Evolutionary conservation across 2,113 vertebrate species (phyloP).

Genomic region (Hemiscyllium ocellatum): DNA sequence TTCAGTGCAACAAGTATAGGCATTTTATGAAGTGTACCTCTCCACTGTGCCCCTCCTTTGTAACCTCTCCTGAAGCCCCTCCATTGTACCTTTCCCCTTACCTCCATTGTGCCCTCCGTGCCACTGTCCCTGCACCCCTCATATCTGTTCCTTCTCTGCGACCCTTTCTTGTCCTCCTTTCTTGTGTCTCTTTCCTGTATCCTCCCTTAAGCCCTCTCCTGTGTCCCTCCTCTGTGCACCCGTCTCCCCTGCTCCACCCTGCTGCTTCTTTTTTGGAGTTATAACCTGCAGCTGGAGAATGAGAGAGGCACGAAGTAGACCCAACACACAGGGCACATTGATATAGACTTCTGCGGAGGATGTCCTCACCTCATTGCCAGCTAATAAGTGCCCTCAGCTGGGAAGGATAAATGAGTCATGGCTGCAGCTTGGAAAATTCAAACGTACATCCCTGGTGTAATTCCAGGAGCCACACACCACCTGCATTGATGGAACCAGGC

Average conservation of each 20-base stretch:
- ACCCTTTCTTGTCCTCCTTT: neutral
- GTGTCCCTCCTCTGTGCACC: neutral
- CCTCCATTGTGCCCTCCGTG: too few relatives aligned
- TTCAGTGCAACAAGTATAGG: neutral
- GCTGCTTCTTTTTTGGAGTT: neutral
- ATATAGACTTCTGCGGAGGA: neutral
- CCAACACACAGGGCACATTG: neutral
- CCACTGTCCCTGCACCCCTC: too few relatives aligned
- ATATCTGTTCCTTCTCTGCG: too few relatives aligned
- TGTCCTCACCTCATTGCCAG: neutral
- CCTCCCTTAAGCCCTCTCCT: too few relatives aligned
- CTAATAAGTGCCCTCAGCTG: neutral
- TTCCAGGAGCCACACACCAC: too few relatives aligned
- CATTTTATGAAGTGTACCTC: neutral
- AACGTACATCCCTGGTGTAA: neutral
- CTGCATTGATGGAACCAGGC: neutral
- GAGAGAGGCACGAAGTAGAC: neutral
- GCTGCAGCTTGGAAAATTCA: neutral
- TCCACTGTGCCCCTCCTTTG: neutral
- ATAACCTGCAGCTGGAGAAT: neutral
- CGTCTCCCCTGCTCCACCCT: too few relatives aligned
- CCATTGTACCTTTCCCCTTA: too few relatives aligned
- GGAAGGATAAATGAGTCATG: neutral
- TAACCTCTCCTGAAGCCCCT: too few relatives aligned
- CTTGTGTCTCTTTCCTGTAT: neutral